Percentiles rank a stretch among this genome's conserved stretches.
Conservation (phyloP, 1,140 invertebrate species). For the Ladona fulva region DNA sequence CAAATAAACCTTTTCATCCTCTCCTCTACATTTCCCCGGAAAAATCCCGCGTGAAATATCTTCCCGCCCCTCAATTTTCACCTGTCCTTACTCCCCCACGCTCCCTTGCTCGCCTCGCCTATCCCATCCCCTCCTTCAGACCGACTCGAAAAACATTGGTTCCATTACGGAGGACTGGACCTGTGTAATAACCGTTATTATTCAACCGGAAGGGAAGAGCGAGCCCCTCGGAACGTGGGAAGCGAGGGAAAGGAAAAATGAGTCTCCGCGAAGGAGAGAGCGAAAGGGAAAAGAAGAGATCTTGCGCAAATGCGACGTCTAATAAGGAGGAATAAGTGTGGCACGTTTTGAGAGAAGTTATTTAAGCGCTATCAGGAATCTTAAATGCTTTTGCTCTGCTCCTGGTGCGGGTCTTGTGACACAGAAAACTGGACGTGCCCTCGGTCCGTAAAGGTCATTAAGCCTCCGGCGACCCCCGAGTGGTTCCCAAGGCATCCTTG, state of each 20-base stretch:
- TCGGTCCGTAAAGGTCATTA: background rate
- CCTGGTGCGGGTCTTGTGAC: background rate
- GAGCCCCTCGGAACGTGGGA: background rate
- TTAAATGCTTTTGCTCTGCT: background rate
- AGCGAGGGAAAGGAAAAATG: background rate
- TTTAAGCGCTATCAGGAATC: background rate
- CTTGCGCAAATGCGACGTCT: background rate
- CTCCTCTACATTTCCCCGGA: background rate
- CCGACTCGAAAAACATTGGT: constrained; percentile 4
- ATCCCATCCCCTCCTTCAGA: background rate
- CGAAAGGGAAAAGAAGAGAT: background rate
- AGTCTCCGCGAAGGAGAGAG: background rate
- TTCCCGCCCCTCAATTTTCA: background rate
- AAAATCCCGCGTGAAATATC: background rate
- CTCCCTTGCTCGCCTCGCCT: background rate
- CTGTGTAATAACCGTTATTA: constrained; percentile 7
- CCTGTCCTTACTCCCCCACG: background rate
- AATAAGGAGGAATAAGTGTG: background rate
- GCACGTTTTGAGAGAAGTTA: background rate
- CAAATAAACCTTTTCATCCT: background rate
- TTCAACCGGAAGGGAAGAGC: background rate
- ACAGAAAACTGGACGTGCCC: background rate
- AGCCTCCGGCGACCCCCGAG: background rate
- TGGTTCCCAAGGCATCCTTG: background rate
- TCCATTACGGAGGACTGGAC: background rate